These are phyloP conservation scores for Carlito syrichta DNA, from an alignment of 2,113 vertebrate genomes.

Conservation along the genomic window DNA sequence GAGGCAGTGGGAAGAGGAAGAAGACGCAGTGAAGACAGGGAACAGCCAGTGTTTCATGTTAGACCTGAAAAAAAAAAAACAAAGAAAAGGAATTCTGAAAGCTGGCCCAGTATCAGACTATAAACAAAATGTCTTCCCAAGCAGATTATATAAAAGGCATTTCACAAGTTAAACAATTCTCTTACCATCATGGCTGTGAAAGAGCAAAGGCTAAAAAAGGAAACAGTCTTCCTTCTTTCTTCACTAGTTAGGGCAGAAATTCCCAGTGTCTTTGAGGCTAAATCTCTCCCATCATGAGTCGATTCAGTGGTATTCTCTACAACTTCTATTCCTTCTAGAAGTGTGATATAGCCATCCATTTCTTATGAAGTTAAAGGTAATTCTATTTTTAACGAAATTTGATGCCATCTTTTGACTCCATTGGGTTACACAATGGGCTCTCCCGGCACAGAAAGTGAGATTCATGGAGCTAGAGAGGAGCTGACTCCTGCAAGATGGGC, in stretches of 20 bases:
- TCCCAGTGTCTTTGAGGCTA: background rate
- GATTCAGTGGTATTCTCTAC: background rate
- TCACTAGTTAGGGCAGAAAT: background rate
- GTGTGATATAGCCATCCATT: background rate
- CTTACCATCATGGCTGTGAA: background rate
- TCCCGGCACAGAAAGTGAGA: background rate
- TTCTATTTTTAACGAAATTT: background rate
- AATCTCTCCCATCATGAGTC: background rate
- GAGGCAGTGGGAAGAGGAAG: background rate
- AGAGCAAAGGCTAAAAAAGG: background rate
- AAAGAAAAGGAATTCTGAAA: slow-evolving; percentile 9
- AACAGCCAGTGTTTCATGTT: background rate
- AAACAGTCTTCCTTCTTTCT: background rate
- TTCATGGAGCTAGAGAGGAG: background rate
- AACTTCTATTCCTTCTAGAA: background rate
- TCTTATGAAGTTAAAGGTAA: background rate
- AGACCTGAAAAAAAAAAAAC: background rate
- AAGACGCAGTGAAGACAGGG: background rate
- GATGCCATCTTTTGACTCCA: background rate
- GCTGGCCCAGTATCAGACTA: background rate
- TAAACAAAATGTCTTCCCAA: slow-evolving; percentile 39
- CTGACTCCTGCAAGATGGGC: too few species aligned
- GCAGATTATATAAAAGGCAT: background rate
- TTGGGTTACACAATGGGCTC: background rate
- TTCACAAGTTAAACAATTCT: slow-evolving; percentile 37